These are phyloP conservation scores for Amphiprion percula DNA, from an alignment of 2,113 vertebrate species.

Conservation along the genomic window DNA sequence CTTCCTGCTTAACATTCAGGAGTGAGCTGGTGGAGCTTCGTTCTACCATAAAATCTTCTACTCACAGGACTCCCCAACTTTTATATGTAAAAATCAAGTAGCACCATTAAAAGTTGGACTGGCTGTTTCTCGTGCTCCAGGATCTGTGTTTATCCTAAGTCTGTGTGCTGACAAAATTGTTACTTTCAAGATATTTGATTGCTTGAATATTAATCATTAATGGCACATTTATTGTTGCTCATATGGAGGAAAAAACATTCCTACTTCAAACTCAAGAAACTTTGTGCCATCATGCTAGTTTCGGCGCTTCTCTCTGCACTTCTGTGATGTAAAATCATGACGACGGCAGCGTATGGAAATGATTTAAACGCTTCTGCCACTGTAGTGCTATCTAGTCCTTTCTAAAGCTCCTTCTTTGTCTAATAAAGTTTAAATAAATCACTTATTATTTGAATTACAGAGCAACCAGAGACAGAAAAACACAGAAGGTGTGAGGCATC, in stretches of 20 bases:
- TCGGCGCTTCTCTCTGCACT: constrained; percentile 4
- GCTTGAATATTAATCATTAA: constrained; percentile 38
- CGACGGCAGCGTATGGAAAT: constrained; percentile 14
- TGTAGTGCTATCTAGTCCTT: neutral
- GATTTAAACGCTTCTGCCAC: constrained; percentile 9
- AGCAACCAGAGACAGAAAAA: constrained; percentile 47
- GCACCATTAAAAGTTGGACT: constrained; percentile 83
- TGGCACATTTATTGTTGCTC: constrained; percentile 66
- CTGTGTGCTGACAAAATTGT: constrained; percentile 60
- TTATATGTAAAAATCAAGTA: constrained; percentile 79
- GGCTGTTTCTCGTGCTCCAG: constrained; percentile 62
- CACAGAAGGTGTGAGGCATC: constrained; percentile 41
- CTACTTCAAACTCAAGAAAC: neutral
- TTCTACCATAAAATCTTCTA: constrained; percentile 13
- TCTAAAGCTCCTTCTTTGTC: constrained; percentile 22
- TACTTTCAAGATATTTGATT: constrained; percentile 50
- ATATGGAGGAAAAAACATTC: constrained; percentile 9
- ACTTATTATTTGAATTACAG: constrained; percentile 33
- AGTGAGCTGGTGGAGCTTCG: constrained; percentile 48
- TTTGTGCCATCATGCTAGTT: constrained; percentile 37
- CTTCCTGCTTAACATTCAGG: constrained; percentile 39
- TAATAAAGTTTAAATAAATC: constrained; percentile 18
- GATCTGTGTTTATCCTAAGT: constrained; percentile 63
- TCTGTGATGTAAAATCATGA: neutral
- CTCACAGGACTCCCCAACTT: constrained; percentile 67